Evolutionary conservation across 2,113 vertebrate species (phyloP), one percentile per base, ranked within the genome.

Genomic region (Mionectes macconnelli): DNA sequence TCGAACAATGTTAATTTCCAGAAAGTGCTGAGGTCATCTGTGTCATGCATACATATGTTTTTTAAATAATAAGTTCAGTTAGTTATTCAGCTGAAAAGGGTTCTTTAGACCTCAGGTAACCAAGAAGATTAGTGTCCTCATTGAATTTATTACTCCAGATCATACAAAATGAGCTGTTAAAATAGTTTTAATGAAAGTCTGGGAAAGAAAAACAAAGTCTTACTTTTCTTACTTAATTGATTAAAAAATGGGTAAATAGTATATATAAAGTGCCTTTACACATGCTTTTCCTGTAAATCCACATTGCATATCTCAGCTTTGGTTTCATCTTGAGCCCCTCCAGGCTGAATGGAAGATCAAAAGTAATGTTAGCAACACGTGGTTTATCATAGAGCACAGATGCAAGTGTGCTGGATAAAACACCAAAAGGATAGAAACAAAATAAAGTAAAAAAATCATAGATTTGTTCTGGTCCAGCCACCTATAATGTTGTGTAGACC

Each of bases 21-120:
- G 63, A 67, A 74, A 84, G n/a, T 74, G 77, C 40, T 94, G 69
- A 96, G 87, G 75, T 84, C 35, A 78, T 84, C 70, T 93, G 81
- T 4, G 1, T 86, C 27, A 37, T 79, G 27, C 17, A 55, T 21
- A 56, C 22, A 22, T 56, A 56, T 56, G n/a, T n/a, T n/a, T 56
- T 7, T 39, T 37, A 83, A 40, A 25, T 20, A 1, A 47, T 67
- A 56, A 63, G 14, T 56, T 82, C 14, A 40, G 3, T n/a, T 88
- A 80, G n/a, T 85, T 89, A 44, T 74, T 83, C 5, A 67, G 30
- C 57, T 94, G 42, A 44, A 82, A 63, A 75, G 8, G 3, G 28
- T 85, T 16, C 3, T 83, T 94, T 49, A 69, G 37, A 28, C 23
- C 83, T 94, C 14, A 68, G 64, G 3, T 39, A 15, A 52, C 7